A percentile compares a stretch with the other conserved stretches of the same genome.
phyloP scores from a whole-genome alignment of 1,140 invertebrate genomes.

The Lasaia peninsularis region DNA sequence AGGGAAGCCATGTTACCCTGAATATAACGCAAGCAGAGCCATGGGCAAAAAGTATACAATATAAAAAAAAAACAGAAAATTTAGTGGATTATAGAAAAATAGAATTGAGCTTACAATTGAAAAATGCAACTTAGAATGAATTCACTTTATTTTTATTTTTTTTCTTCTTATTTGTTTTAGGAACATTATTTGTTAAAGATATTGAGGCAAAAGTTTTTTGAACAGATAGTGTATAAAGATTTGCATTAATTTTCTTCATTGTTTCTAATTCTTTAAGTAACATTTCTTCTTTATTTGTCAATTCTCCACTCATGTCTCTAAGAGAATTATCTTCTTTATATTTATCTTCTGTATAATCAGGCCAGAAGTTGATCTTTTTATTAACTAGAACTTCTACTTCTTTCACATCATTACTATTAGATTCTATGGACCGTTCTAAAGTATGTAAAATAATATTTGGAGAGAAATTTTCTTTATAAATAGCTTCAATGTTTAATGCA shows the following conservation, averaged over 20 bases:
- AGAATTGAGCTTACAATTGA: too few species aligned
- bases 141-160: background rate
- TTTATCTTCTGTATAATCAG: constrained; percentile 23
- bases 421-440: constrained; percentile 56
- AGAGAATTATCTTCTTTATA: constrained; percentile 13
- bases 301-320: background rate
- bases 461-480: constrained; percentile 57
- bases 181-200: background rate
- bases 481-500: constrained; percentile 46
- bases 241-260: constrained; percentile 1
- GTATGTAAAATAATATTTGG: constrained; percentile 55
- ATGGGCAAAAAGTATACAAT: too few species aligned
- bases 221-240: background rate
- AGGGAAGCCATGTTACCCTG: too few species aligned
- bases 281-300: background rate
- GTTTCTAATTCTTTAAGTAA: background rate
- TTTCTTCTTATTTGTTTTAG: background rate
- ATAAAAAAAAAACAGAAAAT: too few species aligned
- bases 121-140: background rate
- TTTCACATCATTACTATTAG: constrained; percentile 43
- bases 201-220: background rate
- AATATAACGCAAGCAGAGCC: too few species aligned
- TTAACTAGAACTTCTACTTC: constrained; percentile 55
- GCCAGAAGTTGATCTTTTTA: constrained; percentile 57
- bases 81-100: too few species aligned